Conservation (phyloP, 2,797 vertebrate genomes). For the Aeoliscus strigatus region DNA sequence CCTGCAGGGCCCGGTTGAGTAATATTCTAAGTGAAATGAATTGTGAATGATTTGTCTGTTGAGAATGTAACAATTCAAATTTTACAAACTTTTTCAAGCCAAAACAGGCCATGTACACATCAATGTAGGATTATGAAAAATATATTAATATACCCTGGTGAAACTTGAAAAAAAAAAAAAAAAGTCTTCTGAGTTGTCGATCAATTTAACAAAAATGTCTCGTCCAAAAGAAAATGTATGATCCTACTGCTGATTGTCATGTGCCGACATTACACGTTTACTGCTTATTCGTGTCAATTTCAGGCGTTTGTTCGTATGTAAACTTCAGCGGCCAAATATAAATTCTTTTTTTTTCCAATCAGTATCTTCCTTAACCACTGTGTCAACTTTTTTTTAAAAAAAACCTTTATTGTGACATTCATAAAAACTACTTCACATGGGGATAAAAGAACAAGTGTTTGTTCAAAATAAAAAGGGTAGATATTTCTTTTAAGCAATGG, state of each 20-base stretch:
- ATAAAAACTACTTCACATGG: constrained; percentile 69
- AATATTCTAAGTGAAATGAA: constrained; percentile 65
- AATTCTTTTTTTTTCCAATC: constrained; percentile 56
- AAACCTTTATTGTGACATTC: constrained; percentile 67
- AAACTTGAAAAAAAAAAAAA: constrained; percentile 60
- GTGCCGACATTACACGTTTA: constrained; percentile 28
- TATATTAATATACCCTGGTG: constrained; percentile 57
- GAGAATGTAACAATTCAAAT: constrained; percentile 45
- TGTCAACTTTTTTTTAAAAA: constrained; percentile 39
- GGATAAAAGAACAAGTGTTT: constrained; percentile 55
- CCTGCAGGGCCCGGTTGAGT: constrained; percentile 34
- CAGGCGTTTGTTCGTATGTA: constrained; percentile 50
- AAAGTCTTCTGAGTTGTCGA: constrained; percentile 36
- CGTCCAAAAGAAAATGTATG: constrained; percentile 23
- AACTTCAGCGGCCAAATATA: constrained; percentile 61
- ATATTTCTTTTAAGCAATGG: constrained; percentile 67
- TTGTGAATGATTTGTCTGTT: constrained; percentile 56
- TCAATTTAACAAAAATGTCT: constrained; percentile 35
- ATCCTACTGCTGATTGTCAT: constrained; percentile 33
- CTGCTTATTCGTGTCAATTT: constrained; percentile 34
- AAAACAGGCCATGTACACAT: constrained; percentile 54
- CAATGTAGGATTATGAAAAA: constrained; percentile 36
- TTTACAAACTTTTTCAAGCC: constrained; percentile 42
- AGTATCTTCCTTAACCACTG: constrained; percentile 26
- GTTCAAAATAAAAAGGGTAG: constrained; percentile 52